Evolutionary conservation across 2,113 vertebrate genomes (phyloP).

Genomic region (Psilopsiagon aurifrons): DNA sequence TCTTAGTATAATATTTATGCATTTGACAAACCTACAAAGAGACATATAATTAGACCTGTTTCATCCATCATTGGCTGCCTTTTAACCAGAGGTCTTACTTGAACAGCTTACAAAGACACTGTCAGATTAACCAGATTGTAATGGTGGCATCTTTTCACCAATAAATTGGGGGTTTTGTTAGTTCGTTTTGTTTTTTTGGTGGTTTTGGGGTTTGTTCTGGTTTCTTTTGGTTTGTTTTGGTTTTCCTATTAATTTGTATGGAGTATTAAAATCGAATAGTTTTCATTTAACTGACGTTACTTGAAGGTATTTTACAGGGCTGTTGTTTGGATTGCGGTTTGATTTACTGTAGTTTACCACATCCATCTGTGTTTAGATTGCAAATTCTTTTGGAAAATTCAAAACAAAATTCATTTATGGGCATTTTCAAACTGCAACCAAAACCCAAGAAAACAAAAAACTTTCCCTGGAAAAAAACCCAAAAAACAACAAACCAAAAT

Average conservation of each 20-base stretch:
- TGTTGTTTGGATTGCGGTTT: background rate
- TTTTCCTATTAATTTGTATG: background rate
- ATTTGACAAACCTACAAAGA: slow-evolving; percentile 60
- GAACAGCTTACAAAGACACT: slow-evolving; percentile 26
- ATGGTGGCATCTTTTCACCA: background rate
- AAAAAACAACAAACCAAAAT: background rate
- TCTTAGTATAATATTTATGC: slow-evolving; percentile 39
- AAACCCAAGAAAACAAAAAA: background rate
- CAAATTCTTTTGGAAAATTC: background rate
- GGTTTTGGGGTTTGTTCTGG: background rate
- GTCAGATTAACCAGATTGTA: background rate
- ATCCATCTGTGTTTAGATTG: background rate
- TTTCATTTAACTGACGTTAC: background rate
- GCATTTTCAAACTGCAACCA: background rate
- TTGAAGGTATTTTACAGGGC: background rate
- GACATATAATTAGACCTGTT: slow-evolving; percentile 66
- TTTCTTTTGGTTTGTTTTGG: background rate
- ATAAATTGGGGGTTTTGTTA: background rate
- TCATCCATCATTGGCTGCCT: slow-evolving; percentile 44
- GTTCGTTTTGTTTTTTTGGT: background rate
- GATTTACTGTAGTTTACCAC: background rate
- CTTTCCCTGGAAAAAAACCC: too few species aligned
- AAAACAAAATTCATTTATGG: background rate
- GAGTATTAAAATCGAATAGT: background rate
- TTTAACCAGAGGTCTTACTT: slow-evolving; percentile 40